phyloP scores from a whole-genome alignment of 2,797 vertebrate genomes.

The Falco concolor region DNA sequence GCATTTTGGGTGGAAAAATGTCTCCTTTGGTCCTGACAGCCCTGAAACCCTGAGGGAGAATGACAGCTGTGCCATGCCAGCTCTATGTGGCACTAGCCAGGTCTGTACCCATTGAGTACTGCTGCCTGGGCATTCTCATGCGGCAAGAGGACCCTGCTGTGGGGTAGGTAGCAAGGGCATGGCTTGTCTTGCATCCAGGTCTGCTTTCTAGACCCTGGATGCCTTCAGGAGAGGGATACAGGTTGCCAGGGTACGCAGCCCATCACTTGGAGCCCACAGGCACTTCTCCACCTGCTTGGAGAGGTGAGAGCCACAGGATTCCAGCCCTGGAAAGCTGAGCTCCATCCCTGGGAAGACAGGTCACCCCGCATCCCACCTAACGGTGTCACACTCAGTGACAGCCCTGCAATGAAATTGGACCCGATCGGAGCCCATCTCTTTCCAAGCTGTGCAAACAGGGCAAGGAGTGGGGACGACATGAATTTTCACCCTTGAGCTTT shows the following conservation, averaged over 20 bases:
- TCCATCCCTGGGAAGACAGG: not conserved
- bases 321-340: not conserved
- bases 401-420: not conserved
- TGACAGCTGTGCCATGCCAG: not conserved
- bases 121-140: fast-evolving
- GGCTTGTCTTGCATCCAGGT: fast-evolving
- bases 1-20: not conserved
- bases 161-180: too few species aligned
- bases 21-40: not conserved
- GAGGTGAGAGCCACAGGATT: not conserved
- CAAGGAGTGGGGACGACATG: fast-evolving
- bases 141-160: not conserved
- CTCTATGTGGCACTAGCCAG: not conserved
- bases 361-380: not conserved
- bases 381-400: not conserved
- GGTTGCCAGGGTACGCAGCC: fast-evolving
- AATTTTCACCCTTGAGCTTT: not conserved
- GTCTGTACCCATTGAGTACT: not conserved
- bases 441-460: not conserved
- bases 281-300: not conserved
- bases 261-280: not conserved
- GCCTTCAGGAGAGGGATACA: not conserved
- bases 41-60: not conserved
- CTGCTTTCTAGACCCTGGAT: not conserved
- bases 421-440: fast-evolving